Conservation (phyloP, 2,888 invertebrate species). For the Apantesis nais region DNA sequence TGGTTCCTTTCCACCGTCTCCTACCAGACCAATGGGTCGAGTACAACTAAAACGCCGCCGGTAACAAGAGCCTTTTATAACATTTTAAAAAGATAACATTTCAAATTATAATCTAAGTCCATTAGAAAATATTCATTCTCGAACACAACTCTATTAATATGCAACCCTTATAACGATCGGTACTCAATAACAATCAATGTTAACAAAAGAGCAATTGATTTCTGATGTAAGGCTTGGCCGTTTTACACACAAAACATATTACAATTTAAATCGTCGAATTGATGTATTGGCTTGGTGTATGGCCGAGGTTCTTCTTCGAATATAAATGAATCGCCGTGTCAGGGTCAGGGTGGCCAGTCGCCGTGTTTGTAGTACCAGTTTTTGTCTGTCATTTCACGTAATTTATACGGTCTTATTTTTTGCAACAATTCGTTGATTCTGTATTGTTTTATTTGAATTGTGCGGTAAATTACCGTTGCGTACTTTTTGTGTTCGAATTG, state of each 20-base stretch:
- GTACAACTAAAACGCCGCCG: too few relatives aligned
- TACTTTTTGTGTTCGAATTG: slow-evolving; percentile 8
- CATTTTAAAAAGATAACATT: too few relatives aligned
- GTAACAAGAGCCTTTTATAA: too few relatives aligned
- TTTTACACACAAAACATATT: slow-evolving; percentile 59
- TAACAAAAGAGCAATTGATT: slow-evolving; percentile 59
- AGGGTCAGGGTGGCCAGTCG: slow-evolving; percentile 52
- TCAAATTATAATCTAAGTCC: not conserved
- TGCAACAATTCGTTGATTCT: slow-evolving; percentile 37
- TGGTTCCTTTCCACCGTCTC: not conserved
- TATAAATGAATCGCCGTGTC: slow-evolving; percentile 55
- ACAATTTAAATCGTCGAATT: slow-evolving; percentile 64
- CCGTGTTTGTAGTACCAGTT: slow-evolving; percentile 52
- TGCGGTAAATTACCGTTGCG: slow-evolving; percentile 12
- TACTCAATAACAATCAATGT: slow-evolving; percentile 53
- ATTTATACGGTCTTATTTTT: slow-evolving; percentile 44
- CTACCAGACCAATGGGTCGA: too few relatives aligned
- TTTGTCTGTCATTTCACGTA: slow-evolving; percentile 46
- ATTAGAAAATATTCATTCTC: not conserved
- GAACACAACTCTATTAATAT: not conserved
- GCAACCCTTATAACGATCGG: slow-evolving; percentile 10
- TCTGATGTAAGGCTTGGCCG: slow-evolving; percentile 50
- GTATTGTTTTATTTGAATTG: slow-evolving; percentile 34
- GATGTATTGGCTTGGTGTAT: slow-evolving; percentile 42
- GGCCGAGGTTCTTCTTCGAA: slow-evolving; percentile 52